phyloP scores from a whole-genome alignment of 1,140 invertebrate genomes.

The Plutomurus gul region DNA sequence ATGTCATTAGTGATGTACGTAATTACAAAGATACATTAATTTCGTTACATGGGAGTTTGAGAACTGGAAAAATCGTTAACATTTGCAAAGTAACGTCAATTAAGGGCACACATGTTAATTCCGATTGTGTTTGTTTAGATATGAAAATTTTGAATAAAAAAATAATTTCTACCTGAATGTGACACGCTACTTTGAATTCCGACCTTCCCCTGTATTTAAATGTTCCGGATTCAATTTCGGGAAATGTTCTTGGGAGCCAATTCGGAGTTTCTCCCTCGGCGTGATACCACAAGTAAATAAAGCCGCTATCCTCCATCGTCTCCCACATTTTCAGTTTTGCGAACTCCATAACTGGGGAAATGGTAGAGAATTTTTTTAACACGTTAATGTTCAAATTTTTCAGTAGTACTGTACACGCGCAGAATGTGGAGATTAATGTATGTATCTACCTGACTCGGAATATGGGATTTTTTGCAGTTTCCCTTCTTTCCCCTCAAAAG shows the following conservation, averaged over 20 bases:
- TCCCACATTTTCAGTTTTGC: slow-evolving; percentile 70
- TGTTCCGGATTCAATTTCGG: slow-evolving; percentile 62
- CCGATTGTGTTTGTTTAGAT: too few species aligned
- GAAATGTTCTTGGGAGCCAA: slow-evolving; percentile 69
- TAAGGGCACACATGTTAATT: too few species aligned
- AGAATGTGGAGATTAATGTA: neutral
- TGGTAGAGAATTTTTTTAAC: too few species aligned
- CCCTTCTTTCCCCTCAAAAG: slow-evolving; percentile 63
- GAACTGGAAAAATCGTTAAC: too few species aligned
- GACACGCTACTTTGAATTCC: slow-evolving; percentile 74
- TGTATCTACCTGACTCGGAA: slow-evolving; percentile 58
- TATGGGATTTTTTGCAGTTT: slow-evolving; percentile 63
- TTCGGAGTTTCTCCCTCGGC: slow-evolving; percentile 70
- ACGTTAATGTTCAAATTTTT: too few species aligned
- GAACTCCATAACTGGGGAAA: slow-evolving; percentile 55
- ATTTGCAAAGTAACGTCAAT: too few species aligned
- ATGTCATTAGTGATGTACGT: neutral
- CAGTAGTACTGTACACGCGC: too few species aligned
- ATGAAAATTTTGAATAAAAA: too few species aligned
- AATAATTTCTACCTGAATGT: slow-evolving; percentile 75
- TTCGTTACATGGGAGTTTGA: too few species aligned
- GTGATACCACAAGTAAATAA: slow-evolving; percentile 86
- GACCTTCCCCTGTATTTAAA: slow-evolving; percentile 75
- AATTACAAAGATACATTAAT: too few species aligned
- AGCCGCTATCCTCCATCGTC: slow-evolving; percentile 70